These are phyloP conservation scores for Ichneumon xanthorius DNA, from an alignment of 2,888 invertebrate species.

Conservation along the genomic window DNA sequence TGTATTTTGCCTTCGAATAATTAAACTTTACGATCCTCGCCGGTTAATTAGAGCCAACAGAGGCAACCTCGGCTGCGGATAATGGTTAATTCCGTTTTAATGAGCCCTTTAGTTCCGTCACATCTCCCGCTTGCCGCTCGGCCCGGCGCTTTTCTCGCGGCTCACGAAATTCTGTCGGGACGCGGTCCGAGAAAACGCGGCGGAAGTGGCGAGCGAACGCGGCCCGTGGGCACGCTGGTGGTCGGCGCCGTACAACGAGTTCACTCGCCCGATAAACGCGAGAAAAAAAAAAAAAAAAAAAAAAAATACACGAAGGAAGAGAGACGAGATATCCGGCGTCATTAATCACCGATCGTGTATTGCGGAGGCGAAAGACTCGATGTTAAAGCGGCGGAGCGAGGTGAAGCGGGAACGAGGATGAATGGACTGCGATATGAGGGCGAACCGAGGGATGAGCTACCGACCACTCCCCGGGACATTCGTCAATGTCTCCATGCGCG, in stretches of 20 bases:
- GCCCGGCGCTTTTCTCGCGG: constrained; percentile 23
- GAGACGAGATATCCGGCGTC: constrained; percentile 20
- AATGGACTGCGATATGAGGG: constrained; percentile 57
- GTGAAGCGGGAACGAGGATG: constrained; percentile 49
- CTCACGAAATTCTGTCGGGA: constrained; percentile 52
- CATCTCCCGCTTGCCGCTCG: constrained; percentile 59
- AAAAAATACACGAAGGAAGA: background rate
- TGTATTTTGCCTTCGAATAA: constrained; percentile 71
- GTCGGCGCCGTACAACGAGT: background rate
- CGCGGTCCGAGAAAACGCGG: constrained; percentile 50
- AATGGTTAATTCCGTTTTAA: constrained; percentile 72
- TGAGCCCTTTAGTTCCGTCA: constrained; percentile 71
- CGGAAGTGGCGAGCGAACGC: background rate
- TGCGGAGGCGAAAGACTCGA: constrained; percentile 9
- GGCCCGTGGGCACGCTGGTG: too few species aligned
- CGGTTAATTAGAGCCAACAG: constrained; percentile 71
- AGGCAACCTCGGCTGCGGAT: constrained; percentile 72
- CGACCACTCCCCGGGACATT: constrained; percentile 66
- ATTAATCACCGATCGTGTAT: constrained; percentile 55
- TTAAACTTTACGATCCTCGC: constrained; percentile 71
- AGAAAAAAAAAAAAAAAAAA: constrained; percentile 5
- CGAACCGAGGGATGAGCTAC: constrained; percentile 29
- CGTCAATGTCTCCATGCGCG: constrained; percentile 73
- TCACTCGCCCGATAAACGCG: background rate
- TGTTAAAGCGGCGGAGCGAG: constrained; percentile 33